A percentile compares a stretch with the other conserved stretches of the same genome.
Conservation (phyloP, 2,113 vertebrate species). For the Pluvialis apricaria region DNA sequence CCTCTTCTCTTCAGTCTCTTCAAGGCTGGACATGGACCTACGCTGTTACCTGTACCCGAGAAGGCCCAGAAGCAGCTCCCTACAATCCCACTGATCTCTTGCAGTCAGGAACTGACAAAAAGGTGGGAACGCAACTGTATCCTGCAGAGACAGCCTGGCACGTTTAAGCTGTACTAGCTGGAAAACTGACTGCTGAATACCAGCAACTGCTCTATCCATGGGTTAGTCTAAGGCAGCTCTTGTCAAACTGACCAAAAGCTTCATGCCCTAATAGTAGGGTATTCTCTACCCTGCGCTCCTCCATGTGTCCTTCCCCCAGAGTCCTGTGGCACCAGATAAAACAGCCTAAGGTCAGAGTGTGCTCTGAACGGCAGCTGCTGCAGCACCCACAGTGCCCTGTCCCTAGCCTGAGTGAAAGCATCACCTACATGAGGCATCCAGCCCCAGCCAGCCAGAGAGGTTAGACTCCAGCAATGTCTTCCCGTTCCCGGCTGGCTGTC, state of each 20-base stretch:
- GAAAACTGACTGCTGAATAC: neutral
- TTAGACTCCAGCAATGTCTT: neutral
- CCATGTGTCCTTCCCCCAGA: neutral
- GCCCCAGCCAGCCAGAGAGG: neutral
- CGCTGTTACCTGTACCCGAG: neutral
- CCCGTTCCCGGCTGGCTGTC: constrained; percentile 24
- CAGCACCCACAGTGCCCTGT: neutral
- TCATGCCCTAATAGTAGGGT: neutral
- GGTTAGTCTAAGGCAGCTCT: neutral
- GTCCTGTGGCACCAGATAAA: neutral
- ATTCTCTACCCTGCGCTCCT: neutral
- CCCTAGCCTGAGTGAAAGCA: neutral
- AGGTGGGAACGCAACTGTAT: neutral
- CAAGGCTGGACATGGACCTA: neutral
- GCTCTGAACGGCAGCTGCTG: neutral
- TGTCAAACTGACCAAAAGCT: neutral
- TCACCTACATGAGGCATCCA: neutral
- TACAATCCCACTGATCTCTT: neutral
- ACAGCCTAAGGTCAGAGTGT: neutral
- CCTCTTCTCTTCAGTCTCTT: neutral
- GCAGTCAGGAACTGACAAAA: neutral
- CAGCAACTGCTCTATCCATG: neutral
- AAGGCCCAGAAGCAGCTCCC: neutral
- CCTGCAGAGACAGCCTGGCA: neutral
- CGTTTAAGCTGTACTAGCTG: neutral